Base-by-base conservation (phyloP, 1,140 invertebrate genomes). In the Pissodes strobi region DNA sequence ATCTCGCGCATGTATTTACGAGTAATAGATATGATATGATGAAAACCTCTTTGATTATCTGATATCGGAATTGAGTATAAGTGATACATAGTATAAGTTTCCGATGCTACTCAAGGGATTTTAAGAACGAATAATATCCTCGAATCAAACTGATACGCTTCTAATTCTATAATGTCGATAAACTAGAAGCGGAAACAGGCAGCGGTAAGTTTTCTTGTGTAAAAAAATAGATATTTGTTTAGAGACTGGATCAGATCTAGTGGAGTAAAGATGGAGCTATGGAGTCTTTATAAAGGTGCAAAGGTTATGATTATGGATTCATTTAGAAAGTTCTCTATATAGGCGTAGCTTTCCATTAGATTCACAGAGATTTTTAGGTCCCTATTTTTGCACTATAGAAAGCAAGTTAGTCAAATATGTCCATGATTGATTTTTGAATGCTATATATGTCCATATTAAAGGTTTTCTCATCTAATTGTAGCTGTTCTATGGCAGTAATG, bases 391-490 rank as follows among this genome's bases (percentile, higher is more conserved):
- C 15, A 1, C 18, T 9, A 43, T 22, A 21, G 25, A 41, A 41
- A n/a, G 38, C 4, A 5, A 17, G 4, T 13, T n/a, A 3, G 17
- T 41, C 38, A 4, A n/a, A 41, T 3, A 41, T n/a, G 38, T 23
- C 8, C 23, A 30, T 18, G 3, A 41, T 34, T 9, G 39, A 15
- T n/a, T 62, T 30, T 37, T 66, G 1, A 30, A 55, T 62, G 23
- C 23, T 38, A 30, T 55, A n/a, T 2, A 63, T 34, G 38, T 53
- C 34, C 18, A 62, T 38, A 49, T 62, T 62, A 43, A 59, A 65
- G 8, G 55, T 65, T 30, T 49, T 37, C 37, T 64, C 52, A 23
- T 64, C 61, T 12, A 57, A 43, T 64, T 64, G 23, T 27, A 64
- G 23, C 45, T 56, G 57, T 57, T 64, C 38, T 13, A 60, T 37